These are phyloP conservation scores for Cossypha niveicapilla DNA, from an alignment of 2,797 vertebrate genomes.

Conservation along the genomic window DNA sequence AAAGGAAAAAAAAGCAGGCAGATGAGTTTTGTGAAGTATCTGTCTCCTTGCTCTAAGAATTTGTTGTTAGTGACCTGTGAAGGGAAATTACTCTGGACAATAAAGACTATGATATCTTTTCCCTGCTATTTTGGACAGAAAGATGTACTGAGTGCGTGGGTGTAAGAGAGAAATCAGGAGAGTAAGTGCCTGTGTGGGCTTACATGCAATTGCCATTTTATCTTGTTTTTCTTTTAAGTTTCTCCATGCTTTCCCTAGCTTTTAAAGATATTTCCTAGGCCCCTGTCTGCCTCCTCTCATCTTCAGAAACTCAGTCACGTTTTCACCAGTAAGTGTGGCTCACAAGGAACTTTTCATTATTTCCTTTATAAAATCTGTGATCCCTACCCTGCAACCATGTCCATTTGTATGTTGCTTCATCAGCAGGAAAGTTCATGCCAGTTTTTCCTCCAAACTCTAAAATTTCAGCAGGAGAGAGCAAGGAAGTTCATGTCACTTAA, in stretches of 20 bases:
- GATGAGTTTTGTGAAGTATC: not conserved
- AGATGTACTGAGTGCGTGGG: not conserved
- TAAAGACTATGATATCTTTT: not conserved
- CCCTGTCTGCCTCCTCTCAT: not conserved
- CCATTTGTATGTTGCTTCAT: not conserved
- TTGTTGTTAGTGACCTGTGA: not conserved
- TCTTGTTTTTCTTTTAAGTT: conserved; percentile 11
- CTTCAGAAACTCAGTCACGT: not conserved
- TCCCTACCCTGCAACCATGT: not conserved
- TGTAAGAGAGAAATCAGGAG: conserved; percentile 1
- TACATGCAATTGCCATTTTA: conserved; percentile 1
- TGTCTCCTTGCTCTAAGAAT: not conserved
- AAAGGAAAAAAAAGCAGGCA: not conserved
- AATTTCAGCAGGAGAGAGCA: not conserved
- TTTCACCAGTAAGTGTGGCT: not conserved
- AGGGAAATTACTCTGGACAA: conserved; percentile 29
- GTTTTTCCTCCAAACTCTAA: not conserved
- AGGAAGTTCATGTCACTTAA: not conserved
- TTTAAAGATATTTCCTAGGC: not conserved
- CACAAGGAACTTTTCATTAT: not conserved
- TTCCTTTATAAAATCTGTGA: not conserved
- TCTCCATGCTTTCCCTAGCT: not conserved
- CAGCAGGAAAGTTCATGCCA: not conserved
- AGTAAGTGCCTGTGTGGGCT: not conserved
- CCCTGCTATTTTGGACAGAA: not conserved